Percentiles rank a stretch among this genome's conserved stretches.
Evolutionary conservation across 2,888 invertebrate species (phyloP).

Genomic region (Sipunculus nudus): DNA sequence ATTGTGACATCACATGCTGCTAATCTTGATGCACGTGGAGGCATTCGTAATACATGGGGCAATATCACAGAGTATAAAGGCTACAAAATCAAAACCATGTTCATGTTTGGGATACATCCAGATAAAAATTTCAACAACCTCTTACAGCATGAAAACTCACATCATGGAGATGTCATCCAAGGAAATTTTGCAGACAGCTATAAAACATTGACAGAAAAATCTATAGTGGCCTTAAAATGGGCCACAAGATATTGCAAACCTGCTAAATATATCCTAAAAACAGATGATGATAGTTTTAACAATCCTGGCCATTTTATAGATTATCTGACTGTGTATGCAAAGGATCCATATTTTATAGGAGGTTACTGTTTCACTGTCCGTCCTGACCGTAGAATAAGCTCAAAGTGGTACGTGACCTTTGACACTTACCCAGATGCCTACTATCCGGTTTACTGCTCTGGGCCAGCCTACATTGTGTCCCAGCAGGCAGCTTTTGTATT

Average conservation of each 20-base stretch:
- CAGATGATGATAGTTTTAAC: slow-evolving; percentile 43
- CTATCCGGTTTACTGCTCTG: slow-evolving; percentile 43
- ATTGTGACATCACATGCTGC: slow-evolving; percentile 35
- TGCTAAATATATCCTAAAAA: slow-evolving; percentile 36
- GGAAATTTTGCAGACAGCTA: slow-evolving; percentile 33
- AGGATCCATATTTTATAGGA: slow-evolving; percentile 25
- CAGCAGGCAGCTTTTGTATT: slow-evolving; percentile 25
- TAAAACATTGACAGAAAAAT: slow-evolving; percentile 36
- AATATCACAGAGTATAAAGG: slow-evolving; percentile 28
- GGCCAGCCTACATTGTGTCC: slow-evolving; percentile 40
- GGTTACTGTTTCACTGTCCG: slow-evolving; percentile 43
- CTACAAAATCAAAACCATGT: slow-evolving; percentile 32
- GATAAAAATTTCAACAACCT: slow-evolving; percentile 38
- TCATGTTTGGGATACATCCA: slow-evolving; percentile 35
- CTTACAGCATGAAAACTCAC: slow-evolving; percentile 23
- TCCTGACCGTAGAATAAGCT: slow-evolving; percentile 34
- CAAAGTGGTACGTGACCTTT: slow-evolving; percentile 32
- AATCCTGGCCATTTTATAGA: slow-evolving; percentile 35
- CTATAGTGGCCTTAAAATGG: slow-evolving; percentile 35
- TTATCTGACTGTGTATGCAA: slow-evolving; percentile 21
- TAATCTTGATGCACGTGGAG: slow-evolving; percentile 30
- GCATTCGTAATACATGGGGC: slow-evolving; percentile 37
- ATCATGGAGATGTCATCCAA: slow-evolving; percentile 32
- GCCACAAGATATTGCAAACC: slow-evolving; percentile 19
- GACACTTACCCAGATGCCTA: slow-evolving; percentile 31